These are phyloP conservation scores for Cercopithecus diana DNA, from an alignment of 2,797 vertebrate genomes.

Conservation along the genomic window DNA sequence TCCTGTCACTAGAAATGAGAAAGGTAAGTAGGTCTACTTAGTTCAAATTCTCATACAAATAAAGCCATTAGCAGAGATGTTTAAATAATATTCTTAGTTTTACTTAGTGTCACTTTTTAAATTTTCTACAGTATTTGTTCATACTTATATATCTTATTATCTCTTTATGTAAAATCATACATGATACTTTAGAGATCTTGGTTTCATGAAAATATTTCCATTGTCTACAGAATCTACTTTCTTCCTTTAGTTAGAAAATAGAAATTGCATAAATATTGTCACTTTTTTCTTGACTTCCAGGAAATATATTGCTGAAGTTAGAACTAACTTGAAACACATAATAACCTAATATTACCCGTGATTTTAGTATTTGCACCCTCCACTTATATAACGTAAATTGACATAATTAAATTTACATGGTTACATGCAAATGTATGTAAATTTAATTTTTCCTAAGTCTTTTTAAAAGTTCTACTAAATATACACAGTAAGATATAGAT, in stretches of 20 bases:
- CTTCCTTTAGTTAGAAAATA: background rate
- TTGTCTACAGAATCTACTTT: background rate
- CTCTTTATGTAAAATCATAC: background rate
- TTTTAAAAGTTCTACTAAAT: background rate
- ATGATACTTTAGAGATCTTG: background rate
- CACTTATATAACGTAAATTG: background rate
- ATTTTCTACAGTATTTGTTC: background rate
- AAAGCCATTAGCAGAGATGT: background rate
- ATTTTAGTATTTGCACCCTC: background rate
- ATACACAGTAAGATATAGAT: background rate
- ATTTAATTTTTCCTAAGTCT: background rate
- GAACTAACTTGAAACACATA: background rate
- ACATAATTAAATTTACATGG: background rate
- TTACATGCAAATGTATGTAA: background rate
- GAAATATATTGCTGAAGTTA: background rate
- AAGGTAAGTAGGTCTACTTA: background rate
- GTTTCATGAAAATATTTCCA: background rate
- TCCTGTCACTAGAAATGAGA: background rate
- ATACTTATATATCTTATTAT: background rate
- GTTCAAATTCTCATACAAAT: background rate
- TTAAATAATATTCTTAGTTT: background rate
- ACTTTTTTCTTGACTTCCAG: background rate
- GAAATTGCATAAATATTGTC: background rate
- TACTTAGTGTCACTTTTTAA: background rate
- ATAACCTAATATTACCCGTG: background rate